Evolutionary conservation across 2,113 vertebrate species (phyloP), one percentile per base, ranked within the genome.

Genomic region (Cephalopholis sonnerati): DNA sequence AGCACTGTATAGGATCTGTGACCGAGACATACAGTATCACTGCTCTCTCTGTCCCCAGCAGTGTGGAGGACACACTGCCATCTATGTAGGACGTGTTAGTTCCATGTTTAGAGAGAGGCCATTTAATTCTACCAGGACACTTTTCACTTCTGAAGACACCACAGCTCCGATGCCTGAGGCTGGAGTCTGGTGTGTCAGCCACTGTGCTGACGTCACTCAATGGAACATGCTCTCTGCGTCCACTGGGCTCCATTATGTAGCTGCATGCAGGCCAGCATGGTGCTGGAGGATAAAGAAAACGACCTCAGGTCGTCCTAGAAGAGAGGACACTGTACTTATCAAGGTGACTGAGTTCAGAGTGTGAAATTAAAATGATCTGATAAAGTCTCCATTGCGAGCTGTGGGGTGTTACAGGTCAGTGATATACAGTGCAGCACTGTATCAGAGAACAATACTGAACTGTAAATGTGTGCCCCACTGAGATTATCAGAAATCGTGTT

Each of bases 151-250:
- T 64, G 46, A 68, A 67, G 53, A 77, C 50, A 10, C 96, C 79
- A 91, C 95, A 86, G 94, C 95, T 46, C 96, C 96, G 92, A 97
- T 96, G 96, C 97, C 96, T 74, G 96, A 97, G 89, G 96, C 97
- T 57, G 96, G 96, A 25, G 39, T 77, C 44, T 65, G 22, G 39
- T 18, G 62, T 53, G 53, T 80, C 76, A 71, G 25, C 67, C n/a
- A 15, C 41, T 44, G 17, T 3, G 29, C 39, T 65, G 82, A 81
- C 53, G 18, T 85, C 85, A 84, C 29, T 39, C 41, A 25, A 62
- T 58, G 36, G 17, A 44, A 69, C 29, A 20, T 66, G 55, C 20
- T 17, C 77, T 63, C 64, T 48, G 44, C 27, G 65, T 69, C 83
- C 67, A 29, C 0, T 27, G 54, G 61, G 81, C 76, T 87, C 76